Percentiles rank a stretch among this genome's conserved stretches.
Evolutionary conservation across 1,140 invertebrate species (phyloP).

Genomic region (Orius insidiosus): DNA sequence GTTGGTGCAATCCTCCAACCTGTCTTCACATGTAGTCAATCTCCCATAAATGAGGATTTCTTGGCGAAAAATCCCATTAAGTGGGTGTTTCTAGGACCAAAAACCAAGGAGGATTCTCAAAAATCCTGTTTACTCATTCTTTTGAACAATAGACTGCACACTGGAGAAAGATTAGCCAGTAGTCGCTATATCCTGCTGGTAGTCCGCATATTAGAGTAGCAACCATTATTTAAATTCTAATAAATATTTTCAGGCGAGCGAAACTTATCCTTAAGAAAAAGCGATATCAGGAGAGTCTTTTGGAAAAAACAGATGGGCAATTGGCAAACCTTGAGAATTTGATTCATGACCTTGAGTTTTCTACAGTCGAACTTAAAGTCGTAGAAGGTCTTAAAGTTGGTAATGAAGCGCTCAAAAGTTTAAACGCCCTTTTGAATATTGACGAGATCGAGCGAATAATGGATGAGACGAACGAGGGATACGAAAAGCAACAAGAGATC

Average conservation of each 20-base stretch:
- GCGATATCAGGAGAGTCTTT: slow-evolving; percentile 77
- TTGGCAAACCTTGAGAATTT: slow-evolving; percentile 81
- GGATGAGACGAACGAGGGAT: slow-evolving; percentile 86
- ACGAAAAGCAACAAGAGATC: slow-evolving; percentile 89
- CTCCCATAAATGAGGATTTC: no score
- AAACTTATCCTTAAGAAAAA: slow-evolving; percentile 84
- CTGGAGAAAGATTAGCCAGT: no score
- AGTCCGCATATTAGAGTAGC: no score
- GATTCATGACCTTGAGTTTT: slow-evolving; percentile 82
- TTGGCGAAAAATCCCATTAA: no score
- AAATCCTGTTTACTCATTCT: no score
- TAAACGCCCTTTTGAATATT: slow-evolving; percentile 80
- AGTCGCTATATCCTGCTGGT: no score
- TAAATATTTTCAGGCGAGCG: slow-evolving; percentile 71
- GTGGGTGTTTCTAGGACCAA: no score
- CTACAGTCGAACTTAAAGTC: slow-evolving; percentile 81
- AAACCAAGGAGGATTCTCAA: no score
- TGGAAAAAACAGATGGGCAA: slow-evolving; percentile 73
- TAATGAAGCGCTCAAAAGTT: slow-evolving; percentile 81
- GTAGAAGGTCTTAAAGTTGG: slow-evolving; percentile 83
- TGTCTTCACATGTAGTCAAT: no score
- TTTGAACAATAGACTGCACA: no score
- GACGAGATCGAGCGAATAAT: slow-evolving; percentile 91
- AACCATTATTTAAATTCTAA: no score
- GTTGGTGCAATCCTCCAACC: no score